Conservation (phyloP, 2,113 vertebrate species). For the Tachysurus fulvidraco region DNA sequence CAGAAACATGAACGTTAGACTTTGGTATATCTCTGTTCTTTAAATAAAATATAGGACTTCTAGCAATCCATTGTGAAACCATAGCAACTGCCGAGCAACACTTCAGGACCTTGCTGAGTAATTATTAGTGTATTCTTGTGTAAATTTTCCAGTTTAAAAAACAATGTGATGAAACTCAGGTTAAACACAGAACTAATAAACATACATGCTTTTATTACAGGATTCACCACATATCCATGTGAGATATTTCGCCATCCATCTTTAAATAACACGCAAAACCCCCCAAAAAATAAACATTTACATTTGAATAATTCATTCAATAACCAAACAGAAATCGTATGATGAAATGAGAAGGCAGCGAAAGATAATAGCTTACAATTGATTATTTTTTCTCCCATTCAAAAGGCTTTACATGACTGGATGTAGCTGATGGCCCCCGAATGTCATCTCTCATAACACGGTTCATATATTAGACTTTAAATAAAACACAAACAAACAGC, state of each 20-base stretch:
- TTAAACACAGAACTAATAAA: neutral
- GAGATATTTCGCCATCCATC: slow-evolving; percentile 71
- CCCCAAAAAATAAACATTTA: slow-evolving; percentile 13
- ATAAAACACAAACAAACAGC: slow-evolving; percentile 96
- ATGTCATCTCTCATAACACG: slow-evolving; percentile 94
- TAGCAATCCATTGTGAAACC: neutral
- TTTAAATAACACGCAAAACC: slow-evolving; percentile 86
- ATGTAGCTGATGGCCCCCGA: slow-evolving; percentile 96
- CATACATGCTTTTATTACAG: slow-evolving; percentile 46
- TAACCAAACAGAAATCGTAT: slow-evolving; percentile 20
- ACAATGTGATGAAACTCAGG: neutral
- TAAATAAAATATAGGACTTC: no score
- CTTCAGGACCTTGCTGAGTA: neutral
- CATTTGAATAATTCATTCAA: neutral
- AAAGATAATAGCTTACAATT: slow-evolving; percentile 89
- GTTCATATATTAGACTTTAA: slow-evolving; percentile 99
- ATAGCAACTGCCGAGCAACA: neutral
- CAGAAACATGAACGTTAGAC: no score
- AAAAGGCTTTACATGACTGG: slow-evolving; percentile 94
- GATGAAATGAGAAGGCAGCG: slow-evolving; percentile 19
- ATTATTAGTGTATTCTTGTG: neutral
- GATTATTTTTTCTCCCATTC: slow-evolving; percentile 89
- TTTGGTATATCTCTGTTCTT: no score
- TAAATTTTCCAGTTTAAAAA: neutral
- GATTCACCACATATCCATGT: neutral